phyloP scores from a whole-genome alignment of 64 coral and sea anemone genomes.

The Porites australiensis region DNA sequence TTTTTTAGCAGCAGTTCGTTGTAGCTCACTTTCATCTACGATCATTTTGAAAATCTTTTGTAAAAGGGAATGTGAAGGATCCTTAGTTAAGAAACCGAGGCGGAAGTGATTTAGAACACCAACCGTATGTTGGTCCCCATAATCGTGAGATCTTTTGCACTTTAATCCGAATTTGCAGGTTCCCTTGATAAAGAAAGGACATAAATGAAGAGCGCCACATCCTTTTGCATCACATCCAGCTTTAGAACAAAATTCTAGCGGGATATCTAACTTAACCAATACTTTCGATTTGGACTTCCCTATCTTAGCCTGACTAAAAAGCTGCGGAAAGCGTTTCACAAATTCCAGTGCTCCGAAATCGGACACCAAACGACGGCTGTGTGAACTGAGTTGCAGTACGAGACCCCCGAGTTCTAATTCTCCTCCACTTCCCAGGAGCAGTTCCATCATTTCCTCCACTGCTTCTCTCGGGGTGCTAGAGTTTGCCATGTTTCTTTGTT shows the following conservation, averaged over 20 bases:
- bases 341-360: constrained; percentile 42
- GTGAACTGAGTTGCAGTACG: constrained; percentile 44
- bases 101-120: constrained; percentile 44
- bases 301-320: constrained; percentile 16
- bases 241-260: constrained; percentile 74
- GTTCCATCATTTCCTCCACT: constrained; percentile 50
- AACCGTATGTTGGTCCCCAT: constrained; percentile 4
- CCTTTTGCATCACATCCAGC: constrained; percentile 35
- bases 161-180: constrained; percentile 68
- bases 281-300: constrained; percentile 63
- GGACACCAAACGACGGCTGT: background rate
- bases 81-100: constrained; percentile 4
- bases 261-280: constrained; percentile 45
- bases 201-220: constrained; percentile 82
- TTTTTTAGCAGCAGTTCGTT: constrained; percentile 31
- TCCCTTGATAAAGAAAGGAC: constrained; percentile 81
- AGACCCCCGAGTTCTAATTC: constrained; percentile 67
- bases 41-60: constrained; percentile 51
- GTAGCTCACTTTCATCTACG: constrained; percentile 70
- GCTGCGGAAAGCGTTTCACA: constrained; percentile 13
- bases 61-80: background rate
- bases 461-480: background rate
- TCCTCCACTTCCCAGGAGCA: background rate
- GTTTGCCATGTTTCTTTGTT: no score
- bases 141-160: no score